Evolutionary conservation across 2,888 invertebrate genomes (phyloP).

Genomic region (Priocnemis perturbator): DNA sequence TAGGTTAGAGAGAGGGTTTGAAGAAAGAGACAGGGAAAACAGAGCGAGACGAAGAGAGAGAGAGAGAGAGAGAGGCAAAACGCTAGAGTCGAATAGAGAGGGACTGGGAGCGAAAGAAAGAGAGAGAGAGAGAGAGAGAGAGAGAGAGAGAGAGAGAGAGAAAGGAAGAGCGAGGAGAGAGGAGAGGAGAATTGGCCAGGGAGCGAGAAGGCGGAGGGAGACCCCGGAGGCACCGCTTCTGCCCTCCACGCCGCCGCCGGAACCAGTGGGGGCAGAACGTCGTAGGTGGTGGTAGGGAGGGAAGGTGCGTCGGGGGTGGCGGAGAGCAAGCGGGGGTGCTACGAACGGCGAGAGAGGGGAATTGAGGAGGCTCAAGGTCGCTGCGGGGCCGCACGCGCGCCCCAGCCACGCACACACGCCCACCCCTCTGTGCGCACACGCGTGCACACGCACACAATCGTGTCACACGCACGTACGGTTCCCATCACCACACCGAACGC

Average conservation of each 20-base stretch:
- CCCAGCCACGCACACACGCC: slow-evolving; percentile 57
- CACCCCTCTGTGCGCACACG: slow-evolving; percentile 1
- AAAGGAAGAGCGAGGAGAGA: slow-evolving; percentile 36
- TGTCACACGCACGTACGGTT: slow-evolving; percentile 39
- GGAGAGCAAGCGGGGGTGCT: slow-evolving; percentile 13
- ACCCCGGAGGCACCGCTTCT: slow-evolving; percentile 16
- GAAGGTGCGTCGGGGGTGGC: slow-evolving; percentile 18
- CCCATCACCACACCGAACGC: too few relatives aligned
- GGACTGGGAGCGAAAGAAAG: slow-evolving; percentile 23
- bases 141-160: slow-evolving; percentile 24
- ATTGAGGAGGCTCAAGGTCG: slow-evolving; percentile 70
- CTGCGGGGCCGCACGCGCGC: slow-evolving; percentile 72
- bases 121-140: slow-evolving; percentile 14
- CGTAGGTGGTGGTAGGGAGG: slow-evolving; percentile 8
- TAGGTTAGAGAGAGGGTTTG: slow-evolving; percentile 12
- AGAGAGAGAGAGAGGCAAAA: slow-evolving; percentile 34
- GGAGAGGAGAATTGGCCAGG: slow-evolving; percentile 8
- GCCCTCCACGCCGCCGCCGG: neutral
- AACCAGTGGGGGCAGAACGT: neutral
- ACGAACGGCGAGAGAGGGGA: slow-evolving; percentile 32
- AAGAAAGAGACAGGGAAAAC: slow-evolving; percentile 23
- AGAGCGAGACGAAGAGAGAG: slow-evolving; percentile 28
- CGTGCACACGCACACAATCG: slow-evolving; percentile 45
- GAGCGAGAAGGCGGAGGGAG: slow-evolving; percentile 16
- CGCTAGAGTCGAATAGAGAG: neutral